Evolutionary conservation across 2,113 vertebrate species (phyloP), one percentile per base, ranked within the genome.

Genomic region (western clawed frog (Xenopus tropicalis)): DNA sequence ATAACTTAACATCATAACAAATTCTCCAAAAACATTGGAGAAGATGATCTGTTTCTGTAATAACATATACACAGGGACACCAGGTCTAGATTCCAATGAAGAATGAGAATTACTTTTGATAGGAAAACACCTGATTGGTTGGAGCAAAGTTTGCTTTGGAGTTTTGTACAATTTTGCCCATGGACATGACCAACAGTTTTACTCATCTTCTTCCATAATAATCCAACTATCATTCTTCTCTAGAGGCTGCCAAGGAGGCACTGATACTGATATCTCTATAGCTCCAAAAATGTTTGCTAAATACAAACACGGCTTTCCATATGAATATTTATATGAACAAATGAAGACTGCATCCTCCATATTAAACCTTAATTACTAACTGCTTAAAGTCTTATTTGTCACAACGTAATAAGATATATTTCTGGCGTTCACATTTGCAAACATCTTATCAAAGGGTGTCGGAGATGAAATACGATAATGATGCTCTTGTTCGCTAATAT

Each of bases 371-470:
- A 75, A 75, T 75, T 75, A 69, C 72, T 42, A 69, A 68, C 72
- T 75, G 72, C 46, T 75, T 75, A 75, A 75, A 75, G 44, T 75
- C 72, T 22, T 69, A 75, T 75, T 75, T 75, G 66, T 44, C 66
- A 20, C 24, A 25, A 25, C 48, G 58, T 75, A 75, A 75, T 75
- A 75, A 75, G 72, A 75, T 75, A 69, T 61, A 69, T 75, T 75
- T 75, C 57, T 24, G 72, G 23, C 51, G 52, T 69, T 75, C 72
- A 75, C 72, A 62, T 69, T 75, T 61, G 66, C 65, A 75, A 75
- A 75, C 72, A 75, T 75, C 72, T 75, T 69, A 75, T 75, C 72
- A 75, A 75, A 69, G 72, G 62, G 72, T 69, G 72, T 75, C 72
- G 44, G 72, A 75, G 72, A 75, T 75, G 72, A 75, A 75, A 75